These are phyloP conservation scores for Temnothorax rugatulus DNA, from an alignment of 2,888 invertebrate species.

Conservation along the genomic window DNA sequence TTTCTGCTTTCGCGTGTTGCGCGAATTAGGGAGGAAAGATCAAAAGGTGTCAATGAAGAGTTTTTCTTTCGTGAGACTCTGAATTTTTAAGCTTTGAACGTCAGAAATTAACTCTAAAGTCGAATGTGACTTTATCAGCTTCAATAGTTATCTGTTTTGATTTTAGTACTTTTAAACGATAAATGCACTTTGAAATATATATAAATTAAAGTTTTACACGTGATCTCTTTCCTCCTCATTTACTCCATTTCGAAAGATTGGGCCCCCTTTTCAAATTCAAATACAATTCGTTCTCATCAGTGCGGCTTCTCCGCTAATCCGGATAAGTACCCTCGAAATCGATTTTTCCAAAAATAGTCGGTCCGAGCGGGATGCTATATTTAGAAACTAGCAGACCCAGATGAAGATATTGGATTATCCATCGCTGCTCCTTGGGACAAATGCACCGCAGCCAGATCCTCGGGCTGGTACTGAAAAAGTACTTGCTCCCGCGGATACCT, in stretches of 20 bases:
- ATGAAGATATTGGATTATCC: constrained; percentile 10
- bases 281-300: not conserved
- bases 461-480: not conserved
- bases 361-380: not conserved
- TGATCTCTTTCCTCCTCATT: not conserved
- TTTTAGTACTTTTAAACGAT: not conserved
- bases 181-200: not conserved
- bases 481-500: not conserved
- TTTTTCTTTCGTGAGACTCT: not conserved
- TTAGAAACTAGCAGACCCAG: constrained; percentile 3
- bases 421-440: not conserved
- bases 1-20: not conserved
- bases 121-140: not conserved
- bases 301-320: not conserved
- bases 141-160: not conserved
- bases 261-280: not conserved
- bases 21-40: not conserved
- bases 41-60: not conserved
- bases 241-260: not conserved
- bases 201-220: not conserved
- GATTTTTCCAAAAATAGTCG: constrained; percentile 46
- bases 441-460: not conserved
- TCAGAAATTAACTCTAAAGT: not conserved
- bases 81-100: not conserved
- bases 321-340: constrained; percentile 1